A percentile compares a stretch with the other conserved stretches of the same genome.
Conservation (phyloP, 1,140 invertebrate genomes). For the Drosophila saltans region DNA sequence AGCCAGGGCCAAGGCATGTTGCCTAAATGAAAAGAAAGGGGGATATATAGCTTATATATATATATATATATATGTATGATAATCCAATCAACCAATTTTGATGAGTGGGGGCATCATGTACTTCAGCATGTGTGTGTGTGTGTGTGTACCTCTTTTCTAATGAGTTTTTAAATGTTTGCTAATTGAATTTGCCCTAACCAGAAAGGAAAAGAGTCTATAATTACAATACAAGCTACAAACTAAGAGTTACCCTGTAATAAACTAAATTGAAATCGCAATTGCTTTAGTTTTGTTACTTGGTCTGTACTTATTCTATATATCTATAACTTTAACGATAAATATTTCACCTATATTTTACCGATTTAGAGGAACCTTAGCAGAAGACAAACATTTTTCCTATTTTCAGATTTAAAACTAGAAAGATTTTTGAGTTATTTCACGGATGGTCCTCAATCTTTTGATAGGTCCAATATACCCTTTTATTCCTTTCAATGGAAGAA, state of each 20-base stretch:
- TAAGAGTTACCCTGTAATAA: background rate
- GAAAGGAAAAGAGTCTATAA: background rate
- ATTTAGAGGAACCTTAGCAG: too few species aligned
- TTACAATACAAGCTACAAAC: background rate
- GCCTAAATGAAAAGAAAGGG: slow-evolving; percentile 22
- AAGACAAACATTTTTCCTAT: too few species aligned
- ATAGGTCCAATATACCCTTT: background rate
- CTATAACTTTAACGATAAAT: too few species aligned
- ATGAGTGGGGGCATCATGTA: slow-evolving; percentile 2
- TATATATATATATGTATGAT: background rate
- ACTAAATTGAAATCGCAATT: background rate
- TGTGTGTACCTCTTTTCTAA: slow-evolving; percentile 17
- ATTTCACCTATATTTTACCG: too few species aligned
- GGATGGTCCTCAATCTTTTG: too few species aligned
- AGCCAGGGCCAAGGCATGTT: slow-evolving; percentile 74
- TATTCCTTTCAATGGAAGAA: background rate
- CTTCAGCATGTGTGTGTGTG: slow-evolving; percentile 10
- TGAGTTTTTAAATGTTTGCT: slow-evolving; percentile 21
- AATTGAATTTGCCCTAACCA: slow-evolving; percentile 20
- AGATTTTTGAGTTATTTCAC: too few species aligned
- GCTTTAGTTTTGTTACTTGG: too few species aligned
- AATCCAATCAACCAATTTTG: slow-evolving; percentile 23
- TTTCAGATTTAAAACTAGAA: too few species aligned
- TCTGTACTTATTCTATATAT: too few species aligned
- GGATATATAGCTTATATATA: background rate